Evolutionary conservation across 2,113 vertebrate species (phyloP).

Genomic region (Bos javanicus): DNA sequence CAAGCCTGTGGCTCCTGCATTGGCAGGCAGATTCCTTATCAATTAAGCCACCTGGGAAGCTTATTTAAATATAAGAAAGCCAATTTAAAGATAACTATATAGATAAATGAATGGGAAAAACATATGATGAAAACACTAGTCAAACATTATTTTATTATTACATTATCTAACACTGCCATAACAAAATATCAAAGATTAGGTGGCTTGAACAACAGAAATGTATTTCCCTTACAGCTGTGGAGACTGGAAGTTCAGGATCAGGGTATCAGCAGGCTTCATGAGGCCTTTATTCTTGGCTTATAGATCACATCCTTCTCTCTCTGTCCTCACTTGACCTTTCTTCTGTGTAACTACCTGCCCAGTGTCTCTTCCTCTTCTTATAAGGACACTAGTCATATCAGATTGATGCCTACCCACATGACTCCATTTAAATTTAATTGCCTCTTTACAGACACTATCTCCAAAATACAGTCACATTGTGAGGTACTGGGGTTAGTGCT

Average conservation of each 20-base stretch:
- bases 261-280: background rate
- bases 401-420: background rate
- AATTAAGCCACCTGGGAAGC: background rate
- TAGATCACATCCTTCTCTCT: background rate
- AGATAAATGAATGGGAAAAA: background rate
- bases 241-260: background rate
- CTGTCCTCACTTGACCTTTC: background rate
- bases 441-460: background rate
- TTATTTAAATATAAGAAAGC: background rate
- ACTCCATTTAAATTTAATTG: background rate
- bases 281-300: background rate
- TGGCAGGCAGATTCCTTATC: background rate
- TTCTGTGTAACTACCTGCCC: background rate
- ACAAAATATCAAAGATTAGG: background rate
- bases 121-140: background rate
- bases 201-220: background rate
- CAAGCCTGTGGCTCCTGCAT: background rate
- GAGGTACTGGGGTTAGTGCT: background rate
- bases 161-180: background rate
- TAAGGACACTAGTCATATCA: background rate
- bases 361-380: background rate
- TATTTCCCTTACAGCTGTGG: background rate
- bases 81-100: background rate
- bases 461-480: background rate
- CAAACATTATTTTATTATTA: background rate